These are phyloP conservation scores for Lasioglossum morio DNA, from an alignment of 2,888 invertebrate genomes.

Conservation along the genomic window DNA sequence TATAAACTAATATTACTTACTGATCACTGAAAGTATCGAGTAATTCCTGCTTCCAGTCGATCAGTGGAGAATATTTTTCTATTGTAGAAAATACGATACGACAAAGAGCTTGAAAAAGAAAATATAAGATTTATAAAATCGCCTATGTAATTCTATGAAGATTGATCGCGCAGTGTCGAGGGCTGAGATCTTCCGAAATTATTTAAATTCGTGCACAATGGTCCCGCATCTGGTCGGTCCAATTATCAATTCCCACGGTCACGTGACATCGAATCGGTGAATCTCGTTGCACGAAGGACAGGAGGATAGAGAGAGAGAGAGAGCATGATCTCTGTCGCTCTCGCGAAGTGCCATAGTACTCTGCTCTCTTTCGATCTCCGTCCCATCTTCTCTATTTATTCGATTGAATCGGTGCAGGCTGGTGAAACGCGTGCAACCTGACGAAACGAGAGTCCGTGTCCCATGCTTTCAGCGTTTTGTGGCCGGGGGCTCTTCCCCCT, in stretches of 20 bases:
- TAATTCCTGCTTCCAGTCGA: too few species aligned
- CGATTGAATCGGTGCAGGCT: constrained; percentile 60
- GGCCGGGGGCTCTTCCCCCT: constrained; percentile 80
- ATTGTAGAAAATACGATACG: not conserved
- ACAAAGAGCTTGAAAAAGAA: not conserved
- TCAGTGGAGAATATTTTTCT: not conserved
- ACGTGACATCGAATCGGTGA: constrained; percentile 25
- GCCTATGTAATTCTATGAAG: not conserved
- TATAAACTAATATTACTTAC: not conserved
- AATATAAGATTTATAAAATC: not conserved
- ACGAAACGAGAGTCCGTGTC: constrained; percentile 75
- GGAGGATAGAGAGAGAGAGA: not conserved
- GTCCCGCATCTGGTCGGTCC: constrained; percentile 43
- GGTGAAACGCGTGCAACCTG: constrained; percentile 76
- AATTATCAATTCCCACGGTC: constrained; percentile 48
- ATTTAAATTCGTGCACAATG: constrained; percentile 25
- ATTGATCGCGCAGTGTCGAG: not conserved
- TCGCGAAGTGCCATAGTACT: not conserved
- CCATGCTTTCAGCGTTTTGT: constrained; percentile 80
- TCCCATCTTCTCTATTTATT: constrained; percentile 52
- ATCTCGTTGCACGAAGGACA: constrained; percentile 16
- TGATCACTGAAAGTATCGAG: not conserved
- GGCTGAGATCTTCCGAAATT: not conserved
- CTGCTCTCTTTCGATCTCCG: not conserved
- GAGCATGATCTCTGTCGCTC: not conserved